These are phyloP conservation scores for Corella eumyota DNA, from an alignment of 23 tunicate genomes.

Conservation along the genomic window DNA sequence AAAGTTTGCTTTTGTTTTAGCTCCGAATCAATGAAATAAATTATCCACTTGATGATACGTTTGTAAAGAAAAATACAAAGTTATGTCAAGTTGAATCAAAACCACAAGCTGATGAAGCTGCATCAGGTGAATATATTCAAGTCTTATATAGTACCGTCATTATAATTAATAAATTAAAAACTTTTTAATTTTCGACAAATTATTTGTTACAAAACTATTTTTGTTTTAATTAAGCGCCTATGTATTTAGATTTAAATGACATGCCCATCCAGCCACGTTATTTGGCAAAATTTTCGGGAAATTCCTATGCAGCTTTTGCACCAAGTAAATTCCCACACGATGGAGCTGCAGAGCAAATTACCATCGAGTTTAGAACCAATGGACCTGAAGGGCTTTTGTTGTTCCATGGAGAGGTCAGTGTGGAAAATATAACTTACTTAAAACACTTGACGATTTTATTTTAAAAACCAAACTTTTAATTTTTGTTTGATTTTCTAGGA, in stretches of 20 bases:
- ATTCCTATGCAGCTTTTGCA: conserved; percentile 50
- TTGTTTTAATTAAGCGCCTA: not conserved
- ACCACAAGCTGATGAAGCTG: not conserved
- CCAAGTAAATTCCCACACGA: conserved; percentile 35
- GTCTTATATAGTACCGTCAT: not conserved
- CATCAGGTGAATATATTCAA: not conserved
- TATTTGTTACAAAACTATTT: not conserved
- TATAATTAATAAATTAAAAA: not conserved
- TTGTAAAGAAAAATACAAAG: conserved; percentile 23
- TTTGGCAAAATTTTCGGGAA: conserved; percentile 42
- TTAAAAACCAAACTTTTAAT: not conserved
- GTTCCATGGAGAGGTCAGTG: conserved; percentile 76
- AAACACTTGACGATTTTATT: not conserved
- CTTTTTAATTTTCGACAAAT: not conserved
- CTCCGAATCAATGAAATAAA: conserved; percentile 18
- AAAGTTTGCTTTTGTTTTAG: too few species aligned
- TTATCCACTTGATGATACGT: conserved; percentile 9
- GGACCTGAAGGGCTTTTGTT: conserved; percentile 61
- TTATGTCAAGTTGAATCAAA: conserved; percentile 3
- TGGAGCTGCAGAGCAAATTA: conserved; percentile 67
- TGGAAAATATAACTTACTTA: not conserved
- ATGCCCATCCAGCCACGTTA: conserved; percentile 5
- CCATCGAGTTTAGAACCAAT: conserved; percentile 30
- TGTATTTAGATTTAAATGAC: not conserved
- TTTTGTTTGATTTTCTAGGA: not conserved